These are phyloP conservation scores for Trididemnum clinides DNA, from an alignment of 23 tunicate species.

Conservation along the genomic window DNA sequence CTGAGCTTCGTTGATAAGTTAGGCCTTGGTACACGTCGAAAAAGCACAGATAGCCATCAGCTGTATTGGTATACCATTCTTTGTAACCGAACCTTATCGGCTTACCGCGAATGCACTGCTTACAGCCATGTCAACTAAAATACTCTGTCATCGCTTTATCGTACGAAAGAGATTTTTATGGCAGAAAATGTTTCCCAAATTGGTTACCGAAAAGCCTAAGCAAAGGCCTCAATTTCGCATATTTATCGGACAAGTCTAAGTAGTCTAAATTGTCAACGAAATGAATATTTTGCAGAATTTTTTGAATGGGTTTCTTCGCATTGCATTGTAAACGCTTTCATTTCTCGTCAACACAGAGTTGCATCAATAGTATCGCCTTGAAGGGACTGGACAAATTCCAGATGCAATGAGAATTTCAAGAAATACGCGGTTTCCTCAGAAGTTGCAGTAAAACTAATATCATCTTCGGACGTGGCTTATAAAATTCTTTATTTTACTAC, in stretches of 20 bases:
- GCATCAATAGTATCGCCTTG: not conserved
- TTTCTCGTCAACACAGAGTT: not conserved
- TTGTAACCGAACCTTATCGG: not conserved
- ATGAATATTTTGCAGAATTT: no score
- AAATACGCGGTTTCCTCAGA: not conserved
- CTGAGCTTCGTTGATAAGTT: not conserved
- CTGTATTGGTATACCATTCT: not conserved
- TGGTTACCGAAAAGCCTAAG: not conserved
- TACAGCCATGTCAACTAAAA: not conserved
- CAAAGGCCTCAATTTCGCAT: not conserved
- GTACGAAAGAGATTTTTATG: not conserved
- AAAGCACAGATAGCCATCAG: not conserved
- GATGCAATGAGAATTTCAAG: not conserved
- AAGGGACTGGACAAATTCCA: not conserved
- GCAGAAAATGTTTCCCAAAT: not conserved
- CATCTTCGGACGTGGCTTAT: not conserved
- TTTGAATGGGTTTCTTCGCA: not conserved
- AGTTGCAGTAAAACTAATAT: no score
- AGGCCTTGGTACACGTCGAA: not conserved
- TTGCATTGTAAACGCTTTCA: not conserved
- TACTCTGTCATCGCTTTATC: not conserved
- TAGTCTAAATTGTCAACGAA: not conserved
- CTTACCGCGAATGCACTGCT: not conserved
- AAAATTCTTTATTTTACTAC: not conserved
- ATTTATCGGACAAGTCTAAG: not conserved